Evolutionary conservation across 1,140 invertebrate species (phyloP).

Genomic region (Scaptomyza pallida): DNA sequence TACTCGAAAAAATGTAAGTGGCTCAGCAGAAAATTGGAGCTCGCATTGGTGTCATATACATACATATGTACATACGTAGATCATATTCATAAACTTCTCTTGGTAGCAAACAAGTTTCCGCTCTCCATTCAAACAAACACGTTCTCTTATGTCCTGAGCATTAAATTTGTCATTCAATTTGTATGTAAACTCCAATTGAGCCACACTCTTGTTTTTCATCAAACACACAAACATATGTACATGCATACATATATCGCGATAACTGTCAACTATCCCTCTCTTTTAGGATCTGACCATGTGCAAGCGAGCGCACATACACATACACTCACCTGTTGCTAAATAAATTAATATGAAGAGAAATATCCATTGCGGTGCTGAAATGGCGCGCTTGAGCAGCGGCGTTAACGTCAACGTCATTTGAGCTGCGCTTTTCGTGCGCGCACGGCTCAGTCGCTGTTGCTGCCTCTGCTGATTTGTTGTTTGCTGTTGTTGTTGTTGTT

Average conservation of each 20-base stretch:
- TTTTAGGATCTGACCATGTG: constrained; percentile 39
- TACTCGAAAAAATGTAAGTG: constrained; percentile 27
- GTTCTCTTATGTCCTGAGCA: not conserved
- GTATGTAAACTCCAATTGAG: constrained; percentile 3
- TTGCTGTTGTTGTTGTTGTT: constrained; percentile 42
- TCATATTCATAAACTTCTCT: not conserved
- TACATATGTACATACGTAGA: constrained; percentile 2
- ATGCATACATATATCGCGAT: not conserved
- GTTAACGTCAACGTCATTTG: constrained; percentile 59
- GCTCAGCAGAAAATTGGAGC: constrained; percentile 46
- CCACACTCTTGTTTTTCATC: constrained; percentile 12
- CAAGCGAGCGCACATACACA: constrained; percentile 1
- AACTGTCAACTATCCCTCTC: constrained; percentile 31
- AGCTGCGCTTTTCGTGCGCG: constrained; percentile 78
- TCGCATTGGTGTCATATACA: constrained; percentile 31
- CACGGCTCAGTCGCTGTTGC: constrained; percentile 57
- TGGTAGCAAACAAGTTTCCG: not conserved
- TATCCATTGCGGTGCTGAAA: constrained; percentile 78
- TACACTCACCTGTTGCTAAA: constrained; percentile 76
- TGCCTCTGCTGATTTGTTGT: constrained; percentile 44
- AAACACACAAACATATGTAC: not conserved
- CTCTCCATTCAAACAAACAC: not conserved
- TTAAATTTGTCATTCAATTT: not conserved
- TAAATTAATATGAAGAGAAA: constrained; percentile 78
- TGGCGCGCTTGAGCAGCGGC: constrained; percentile 75